Conservation (phyloP, 2,888 invertebrate genomes). For the Dicyrtoma fusca region DNA sequence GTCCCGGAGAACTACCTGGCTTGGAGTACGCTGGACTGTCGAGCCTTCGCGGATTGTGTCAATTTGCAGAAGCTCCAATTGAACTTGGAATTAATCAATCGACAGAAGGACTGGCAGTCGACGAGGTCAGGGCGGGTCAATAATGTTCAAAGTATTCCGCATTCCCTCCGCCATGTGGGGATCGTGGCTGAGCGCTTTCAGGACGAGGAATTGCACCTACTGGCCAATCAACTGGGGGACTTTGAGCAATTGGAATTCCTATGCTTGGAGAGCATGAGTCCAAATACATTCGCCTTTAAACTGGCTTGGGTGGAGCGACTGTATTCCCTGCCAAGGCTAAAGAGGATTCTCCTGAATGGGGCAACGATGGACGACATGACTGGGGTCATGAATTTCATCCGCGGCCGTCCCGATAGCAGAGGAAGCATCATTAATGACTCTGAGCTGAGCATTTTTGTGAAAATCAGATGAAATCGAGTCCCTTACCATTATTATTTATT, state of each 20-base stretch:
- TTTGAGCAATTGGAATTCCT: slow-evolving; percentile 12
- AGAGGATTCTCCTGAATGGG: slow-evolving; percentile 5
- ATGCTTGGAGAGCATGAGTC: slow-evolving; percentile 2
- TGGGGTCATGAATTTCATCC: neutral
- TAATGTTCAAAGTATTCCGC: neutral
- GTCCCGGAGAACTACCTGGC: neutral
- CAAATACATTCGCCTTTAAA: slow-evolving; percentile 6
- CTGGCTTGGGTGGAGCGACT: neutral
- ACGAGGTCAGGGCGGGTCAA: slow-evolving; percentile 2
- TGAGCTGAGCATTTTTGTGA: slow-evolving; percentile 8
- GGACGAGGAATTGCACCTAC: neutral
- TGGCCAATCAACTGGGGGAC: neutral
- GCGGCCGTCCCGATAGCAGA: neutral
- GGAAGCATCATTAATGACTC: slow-evolving; percentile 13
- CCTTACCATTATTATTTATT: too few relatives aligned
- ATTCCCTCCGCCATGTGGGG: neutral
- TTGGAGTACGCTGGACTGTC: neutral
- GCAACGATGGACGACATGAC: neutral
- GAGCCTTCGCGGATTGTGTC: neutral
- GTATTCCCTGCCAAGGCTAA: neutral
- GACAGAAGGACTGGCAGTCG: slow-evolving; percentile 15
- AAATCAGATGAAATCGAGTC: neutral
- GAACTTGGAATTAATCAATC: slow-evolving; percentile 15
- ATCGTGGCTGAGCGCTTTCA: neutral
- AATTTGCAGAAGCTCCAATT: neutral